Evolutionary conservation across 2,113 vertebrate species (phyloP).

Genomic region (Grammomys dolichurus): DNA sequence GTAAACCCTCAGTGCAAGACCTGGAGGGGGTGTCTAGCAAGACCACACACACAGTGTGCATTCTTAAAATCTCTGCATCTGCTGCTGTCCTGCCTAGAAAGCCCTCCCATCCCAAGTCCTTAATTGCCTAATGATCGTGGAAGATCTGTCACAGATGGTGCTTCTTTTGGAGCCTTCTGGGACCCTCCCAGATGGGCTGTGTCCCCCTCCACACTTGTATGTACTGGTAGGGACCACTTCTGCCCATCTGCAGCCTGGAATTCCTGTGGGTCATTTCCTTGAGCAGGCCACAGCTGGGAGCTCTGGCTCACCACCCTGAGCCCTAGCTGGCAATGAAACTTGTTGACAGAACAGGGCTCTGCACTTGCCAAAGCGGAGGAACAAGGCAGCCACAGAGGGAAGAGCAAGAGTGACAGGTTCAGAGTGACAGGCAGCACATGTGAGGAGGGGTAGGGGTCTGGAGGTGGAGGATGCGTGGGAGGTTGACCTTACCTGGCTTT

Average conservation of each 20-base stretch:
- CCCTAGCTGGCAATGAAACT: background rate
- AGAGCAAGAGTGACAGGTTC: background rate
- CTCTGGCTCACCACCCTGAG: background rate
- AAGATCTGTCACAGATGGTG: background rate
- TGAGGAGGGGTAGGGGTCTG: rapidly evolving
- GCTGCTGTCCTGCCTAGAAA: background rate
- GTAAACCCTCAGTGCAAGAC: background rate
- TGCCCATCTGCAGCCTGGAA: background rate
- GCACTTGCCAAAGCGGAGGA: background rate
- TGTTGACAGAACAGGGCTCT: background rate
- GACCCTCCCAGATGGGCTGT: background rate
- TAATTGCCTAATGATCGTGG: background rate
- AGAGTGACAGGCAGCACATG: background rate
- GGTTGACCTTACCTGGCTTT: constrained; percentile 57
- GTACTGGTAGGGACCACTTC: background rate
- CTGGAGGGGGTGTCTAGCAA: background rate
- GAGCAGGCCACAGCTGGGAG: background rate
- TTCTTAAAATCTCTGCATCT: background rate
- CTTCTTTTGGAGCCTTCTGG: background rate
- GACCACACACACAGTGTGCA: background rate
- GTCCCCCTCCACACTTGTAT: background rate
- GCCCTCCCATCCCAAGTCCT: background rate
- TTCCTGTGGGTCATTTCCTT: background rate
- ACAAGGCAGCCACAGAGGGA: background rate
- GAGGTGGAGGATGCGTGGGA: background rate